Conservation (phyloP, 1,140 invertebrate species). For the Aricia agestis region DNA sequence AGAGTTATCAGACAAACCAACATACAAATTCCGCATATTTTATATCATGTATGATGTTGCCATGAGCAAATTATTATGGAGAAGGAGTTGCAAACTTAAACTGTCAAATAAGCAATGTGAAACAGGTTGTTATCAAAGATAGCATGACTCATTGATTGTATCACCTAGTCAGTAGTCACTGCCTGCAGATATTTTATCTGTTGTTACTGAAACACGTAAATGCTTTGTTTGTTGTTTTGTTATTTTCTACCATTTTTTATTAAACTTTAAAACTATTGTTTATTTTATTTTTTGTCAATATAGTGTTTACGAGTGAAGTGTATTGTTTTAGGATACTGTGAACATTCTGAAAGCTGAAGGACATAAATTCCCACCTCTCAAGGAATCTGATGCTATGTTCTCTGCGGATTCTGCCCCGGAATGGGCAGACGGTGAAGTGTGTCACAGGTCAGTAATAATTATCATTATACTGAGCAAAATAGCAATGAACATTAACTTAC, state of each 20-base stretch:
- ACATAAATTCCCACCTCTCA: constrained; percentile 92
- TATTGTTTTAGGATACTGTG: constrained; percentile 86
- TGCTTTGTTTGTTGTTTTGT: background rate
- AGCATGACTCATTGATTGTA: background rate
- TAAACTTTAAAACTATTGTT: too few species aligned
- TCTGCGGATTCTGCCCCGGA: constrained; percentile 96
- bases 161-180: constrained; percentile 5
- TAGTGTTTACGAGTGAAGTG: too few species aligned
- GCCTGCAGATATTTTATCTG: constrained; percentile 13
- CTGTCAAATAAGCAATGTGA: background rate
- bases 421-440: constrained; percentile 97
- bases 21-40: too few species aligned
- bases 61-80: background rate
- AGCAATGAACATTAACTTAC: too few species aligned
- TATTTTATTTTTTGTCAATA: too few species aligned
- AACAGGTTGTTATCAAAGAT: constrained; percentile 4
- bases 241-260: too few species aligned
- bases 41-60: background rate
- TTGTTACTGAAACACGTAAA: background rate
- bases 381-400: constrained; percentile 99
- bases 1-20: too few species aligned
- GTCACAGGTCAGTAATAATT: constrained; percentile 79
- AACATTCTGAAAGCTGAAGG: constrained; percentile 96
- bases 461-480: background rate
- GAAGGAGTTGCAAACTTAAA: background rate